phyloP scores from a whole-genome alignment of 92 coral and sea anemone species.

The Palythoa grandis region DNA sequence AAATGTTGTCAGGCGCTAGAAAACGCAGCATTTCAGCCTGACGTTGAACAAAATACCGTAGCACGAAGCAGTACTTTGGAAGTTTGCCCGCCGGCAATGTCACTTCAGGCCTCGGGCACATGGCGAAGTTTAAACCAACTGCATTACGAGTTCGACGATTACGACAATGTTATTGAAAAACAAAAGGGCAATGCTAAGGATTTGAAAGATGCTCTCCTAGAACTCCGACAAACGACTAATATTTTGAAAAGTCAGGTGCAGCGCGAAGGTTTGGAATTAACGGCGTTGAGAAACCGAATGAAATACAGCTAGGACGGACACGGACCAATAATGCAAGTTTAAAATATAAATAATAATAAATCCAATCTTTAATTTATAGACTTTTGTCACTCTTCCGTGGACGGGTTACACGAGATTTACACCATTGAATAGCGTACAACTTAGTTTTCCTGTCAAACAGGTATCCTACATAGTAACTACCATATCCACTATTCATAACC shows the following conservation, averaged over 20 bases:
- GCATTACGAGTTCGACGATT: constrained; percentile 40
- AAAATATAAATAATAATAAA: too few relatives aligned
- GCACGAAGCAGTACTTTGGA: not conserved
- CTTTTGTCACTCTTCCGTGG: too few relatives aligned
- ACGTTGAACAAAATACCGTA: not conserved
- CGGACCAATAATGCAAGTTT: not conserved
- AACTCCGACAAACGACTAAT: constrained; percentile 21
- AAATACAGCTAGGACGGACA: constrained; percentile 5
- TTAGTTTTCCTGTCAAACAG: too few relatives aligned
- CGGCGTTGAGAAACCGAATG: constrained; percentile 28
- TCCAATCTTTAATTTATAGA: too few relatives aligned
- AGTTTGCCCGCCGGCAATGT: not conserved
- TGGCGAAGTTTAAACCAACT: constrained; percentile 41
- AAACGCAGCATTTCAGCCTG: constrained; percentile 32
- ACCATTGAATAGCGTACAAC: too few relatives aligned
- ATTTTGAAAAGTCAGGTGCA: constrained; percentile 30
- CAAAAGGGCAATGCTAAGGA: constrained; percentile 12
- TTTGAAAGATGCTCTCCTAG: constrained; percentile 30
- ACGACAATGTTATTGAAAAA: constrained; percentile 40
- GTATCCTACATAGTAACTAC: too few relatives aligned
- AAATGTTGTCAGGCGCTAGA: constrained; percentile 35
- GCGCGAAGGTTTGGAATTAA: constrained; percentile 23
- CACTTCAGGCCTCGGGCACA: constrained; percentile 39
- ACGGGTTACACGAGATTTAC: too few relatives aligned
- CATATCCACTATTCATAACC: too few relatives aligned